Base-by-base conservation (phyloP, 2,797 vertebrate species). In the Bradypodion pumilum region DNA sequence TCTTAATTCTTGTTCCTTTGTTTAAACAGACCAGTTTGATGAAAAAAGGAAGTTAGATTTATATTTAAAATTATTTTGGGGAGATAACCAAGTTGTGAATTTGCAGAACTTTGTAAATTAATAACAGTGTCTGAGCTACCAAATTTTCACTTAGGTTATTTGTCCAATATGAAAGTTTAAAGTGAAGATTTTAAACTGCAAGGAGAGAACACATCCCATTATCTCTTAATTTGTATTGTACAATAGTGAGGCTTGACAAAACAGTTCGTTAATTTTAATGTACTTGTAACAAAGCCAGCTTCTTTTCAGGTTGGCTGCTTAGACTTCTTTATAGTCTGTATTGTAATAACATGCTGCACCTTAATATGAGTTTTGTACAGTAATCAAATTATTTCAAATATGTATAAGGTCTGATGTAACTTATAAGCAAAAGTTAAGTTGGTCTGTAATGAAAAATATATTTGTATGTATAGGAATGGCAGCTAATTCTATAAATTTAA, bases 291-390 rank as follows among this genome's bases (percentile, higher is more conserved):
- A 91, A 91, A n/a, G 86, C 83, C 81, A 86, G 49, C 88, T 90
- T 88, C 56, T 81, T 87, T 75, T 78, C n/a, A 89, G n/a, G 44
- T 76, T 91, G 91, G 86, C 90, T 87, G 90, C 91, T 93, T 87
- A 70, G 81, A 69, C 82, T 79, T 68, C 84, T 76, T 73, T 74
- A 16, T n/a, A 49, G 52, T 70, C 80, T 89, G 79, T 15, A 3
- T 80, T 85, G 83, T 89, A 4, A 92, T 65, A 75, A 79, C 81
- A 91, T 82, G 85, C 84, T 73, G 83, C 91, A 87, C 91, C 92
- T 94, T 94, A 91, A 88, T 85, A 74, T 92, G 63, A 72, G 65
- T 91, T 73, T 92, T 93, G 85, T 89, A 90, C 46, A 49, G 42
- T 87, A 82, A 73, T 91, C 92, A 35, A 65, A 63, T 27, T 29